These are phyloP conservation scores for Amblyjoppa proteus DNA, from an alignment of 2,888 invertebrate genomes.

Conservation along the genomic window DNA sequence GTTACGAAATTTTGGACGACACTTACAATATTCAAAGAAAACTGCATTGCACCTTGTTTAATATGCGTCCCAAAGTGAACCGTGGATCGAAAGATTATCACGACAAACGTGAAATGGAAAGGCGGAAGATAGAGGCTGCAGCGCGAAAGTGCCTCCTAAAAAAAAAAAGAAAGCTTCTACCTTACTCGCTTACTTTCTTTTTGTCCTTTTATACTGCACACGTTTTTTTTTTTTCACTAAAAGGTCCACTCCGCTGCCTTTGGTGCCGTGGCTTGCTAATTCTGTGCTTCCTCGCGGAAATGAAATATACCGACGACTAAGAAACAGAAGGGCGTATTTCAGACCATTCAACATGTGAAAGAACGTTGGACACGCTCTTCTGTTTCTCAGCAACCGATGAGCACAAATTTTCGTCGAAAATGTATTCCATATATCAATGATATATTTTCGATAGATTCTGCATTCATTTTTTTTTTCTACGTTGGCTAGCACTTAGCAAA, in stretches of 20 bases:
- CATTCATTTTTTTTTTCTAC: background rate
- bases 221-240: conserved; percentile 5
- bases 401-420: background rate
- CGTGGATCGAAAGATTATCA: background rate
- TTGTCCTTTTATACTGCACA: background rate
- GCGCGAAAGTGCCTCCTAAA: background rate
- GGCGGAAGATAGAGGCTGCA: conserved; percentile 16
- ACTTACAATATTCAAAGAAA: conserved; percentile 63
- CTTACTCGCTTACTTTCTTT: conserved; percentile 26
- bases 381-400: too few species aligned
- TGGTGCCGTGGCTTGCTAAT: background rate
- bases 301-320: too few species aligned
- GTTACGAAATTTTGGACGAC: conserved; percentile 74
- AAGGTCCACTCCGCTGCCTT: conserved; percentile 8
- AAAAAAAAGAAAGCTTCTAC: background rate
- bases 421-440: background rate
- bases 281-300: conserved; percentile 1
- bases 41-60: conserved; percentile 64
- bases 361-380: background rate
- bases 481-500: background rate
- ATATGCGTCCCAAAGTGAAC: conserved; percentile 11
- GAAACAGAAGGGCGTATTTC: background rate
- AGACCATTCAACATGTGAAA: background rate
- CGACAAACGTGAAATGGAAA: conserved; percentile 2
- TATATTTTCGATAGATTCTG: background rate